A percentile compares a stretch with the other conserved stretches of the same genome.
These are phyloP conservation scores for Incurvaria masculella DNA, from an alignment of 2,888 invertebrate species.

Conservation along the genomic window DNA sequence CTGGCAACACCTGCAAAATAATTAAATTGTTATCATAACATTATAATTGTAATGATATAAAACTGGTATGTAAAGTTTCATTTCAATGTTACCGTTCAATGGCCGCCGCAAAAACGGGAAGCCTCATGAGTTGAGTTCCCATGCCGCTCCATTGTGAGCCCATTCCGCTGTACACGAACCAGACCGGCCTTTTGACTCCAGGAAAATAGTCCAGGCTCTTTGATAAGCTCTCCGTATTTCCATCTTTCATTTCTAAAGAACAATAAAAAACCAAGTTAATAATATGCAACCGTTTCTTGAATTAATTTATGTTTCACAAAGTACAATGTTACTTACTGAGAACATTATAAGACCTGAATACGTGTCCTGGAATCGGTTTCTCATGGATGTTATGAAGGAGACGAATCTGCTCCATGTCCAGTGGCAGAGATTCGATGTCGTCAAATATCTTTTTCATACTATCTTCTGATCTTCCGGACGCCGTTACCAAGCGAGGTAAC, in stretches of 20 bases:
- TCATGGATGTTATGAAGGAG: constrained; percentile 34
- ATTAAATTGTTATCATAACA: too few species aligned
- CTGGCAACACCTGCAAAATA: constrained; percentile 41
- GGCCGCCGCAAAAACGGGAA: constrained; percentile 57
- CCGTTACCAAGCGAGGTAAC: constrained; percentile 30
- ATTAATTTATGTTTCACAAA: too few species aligned
- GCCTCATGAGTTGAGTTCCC: constrained; percentile 61
- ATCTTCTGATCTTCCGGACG: constrained; percentile 31
- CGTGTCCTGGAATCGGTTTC: constrained; percentile 28
- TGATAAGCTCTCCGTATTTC: constrained; percentile 24
- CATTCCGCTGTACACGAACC: constrained; percentile 73
- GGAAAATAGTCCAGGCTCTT: constrained; percentile 29
- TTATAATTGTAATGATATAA: too few species aligned
- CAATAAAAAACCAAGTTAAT: neutral
- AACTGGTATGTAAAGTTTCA: neutral
- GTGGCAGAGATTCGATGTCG: constrained; percentile 27
- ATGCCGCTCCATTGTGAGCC: constrained; percentile 69
- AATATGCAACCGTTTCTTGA: too few species aligned
- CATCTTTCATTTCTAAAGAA: constrained; percentile 24
- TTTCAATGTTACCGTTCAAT: constrained; percentile 36
- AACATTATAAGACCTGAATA: constrained; percentile 34
- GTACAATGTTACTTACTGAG: constrained; percentile 32
- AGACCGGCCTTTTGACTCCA: constrained; percentile 48
- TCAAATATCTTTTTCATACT: constrained; percentile 25
- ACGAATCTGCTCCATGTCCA: constrained; percentile 36